Evolutionary conservation across 2,888 invertebrate genomes (phyloP).

Genomic region (Himalopsyche japonica): DNA sequence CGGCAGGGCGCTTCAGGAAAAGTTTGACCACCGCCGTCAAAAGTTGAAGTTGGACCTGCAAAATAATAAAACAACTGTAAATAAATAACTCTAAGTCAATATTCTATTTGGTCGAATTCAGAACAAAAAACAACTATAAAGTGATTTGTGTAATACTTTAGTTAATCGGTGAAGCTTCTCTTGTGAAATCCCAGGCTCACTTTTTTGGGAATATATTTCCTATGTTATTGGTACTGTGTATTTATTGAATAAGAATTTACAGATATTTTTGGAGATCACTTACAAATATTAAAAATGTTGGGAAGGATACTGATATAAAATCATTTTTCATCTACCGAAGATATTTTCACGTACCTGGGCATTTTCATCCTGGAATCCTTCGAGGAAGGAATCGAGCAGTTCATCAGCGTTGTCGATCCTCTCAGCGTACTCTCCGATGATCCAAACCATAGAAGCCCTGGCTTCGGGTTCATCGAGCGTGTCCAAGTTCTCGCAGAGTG

Average conservation of each 20-base stretch:
- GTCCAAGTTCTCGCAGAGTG: conserved; percentile 97
- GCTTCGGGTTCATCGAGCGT: conserved; percentile 99
- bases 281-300: not conserved
- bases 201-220: too few relatives aligned
- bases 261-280: too few relatives aligned
- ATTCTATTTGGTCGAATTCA: too few relatives aligned
- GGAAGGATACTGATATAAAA: not conserved
- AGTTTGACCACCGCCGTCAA: conserved; percentile 98
- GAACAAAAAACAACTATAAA: too few relatives aligned
- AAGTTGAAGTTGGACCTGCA: conserved; percentile 85
- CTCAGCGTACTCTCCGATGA: conserved; percentile 97
- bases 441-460: conserved; percentile 96
- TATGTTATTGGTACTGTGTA: too few relatives aligned
- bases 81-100: too few relatives aligned
- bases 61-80: not conserved
- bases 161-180: too few relatives aligned
- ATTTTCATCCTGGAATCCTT: conserved; percentile 97
- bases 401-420: conserved; percentile 99
- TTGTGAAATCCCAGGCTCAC: too few relatives aligned
- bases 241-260: too few relatives aligned
- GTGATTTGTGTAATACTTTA: too few relatives aligned
- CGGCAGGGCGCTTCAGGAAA: conserved; percentile 96
- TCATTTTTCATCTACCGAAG: too few relatives aligned
- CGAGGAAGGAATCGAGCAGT: conserved; percentile 94
- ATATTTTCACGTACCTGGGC: conserved; percentile 66